Conservation (phyloP, 2,113 vertebrate genomes). For the Calidris pugnax region DNA sequence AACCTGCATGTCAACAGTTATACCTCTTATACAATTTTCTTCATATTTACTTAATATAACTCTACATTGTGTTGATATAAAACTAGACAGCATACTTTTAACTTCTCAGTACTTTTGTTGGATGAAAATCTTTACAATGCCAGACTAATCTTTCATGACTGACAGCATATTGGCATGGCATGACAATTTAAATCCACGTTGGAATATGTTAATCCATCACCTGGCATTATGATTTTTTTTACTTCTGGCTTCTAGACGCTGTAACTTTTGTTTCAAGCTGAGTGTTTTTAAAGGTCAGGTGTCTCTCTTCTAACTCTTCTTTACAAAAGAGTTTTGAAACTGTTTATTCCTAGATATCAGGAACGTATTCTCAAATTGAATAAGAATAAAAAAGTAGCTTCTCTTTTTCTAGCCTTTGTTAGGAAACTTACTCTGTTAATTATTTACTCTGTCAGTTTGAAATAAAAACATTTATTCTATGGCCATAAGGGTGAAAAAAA, state of each 20-base stretch:
- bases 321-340: constrained; percentile 35
- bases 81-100: constrained; percentile 73
- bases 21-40: constrained; percentile 69
- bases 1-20: constrained; percentile 76
- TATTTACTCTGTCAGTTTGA: neutral
- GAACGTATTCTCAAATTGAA: neutral
- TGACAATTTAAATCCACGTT: constrained; percentile 76
- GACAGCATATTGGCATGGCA: constrained; percentile 66
- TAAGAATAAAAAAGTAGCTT: neutral
- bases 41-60: constrained; percentile 73
- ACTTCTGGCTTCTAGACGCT: constrained; percentile 55
- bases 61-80: constrained; percentile 72
- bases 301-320: constrained; percentile 36
- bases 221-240: constrained; percentile 59
- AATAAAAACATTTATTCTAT: neutral
- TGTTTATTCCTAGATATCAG: constrained; percentile 11
- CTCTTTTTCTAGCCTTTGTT: neutral
- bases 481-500: neutral
- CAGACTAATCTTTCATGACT: constrained; percentile 77
- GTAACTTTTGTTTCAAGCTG: constrained; percentile 65
- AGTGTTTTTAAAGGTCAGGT: constrained; percentile 54
- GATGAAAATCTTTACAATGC: constrained; percentile 74
- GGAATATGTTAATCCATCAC: constrained; percentile 76
- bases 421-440: neutral
- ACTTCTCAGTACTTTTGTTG: constrained; percentile 72